Percentiles rank a stretch among this genome's conserved stretches.
These are phyloP conservation scores for Paracanthobrama guichenoti DNA, from an alignment of 2,113 vertebrate species.

Conservation along the genomic window DNA sequence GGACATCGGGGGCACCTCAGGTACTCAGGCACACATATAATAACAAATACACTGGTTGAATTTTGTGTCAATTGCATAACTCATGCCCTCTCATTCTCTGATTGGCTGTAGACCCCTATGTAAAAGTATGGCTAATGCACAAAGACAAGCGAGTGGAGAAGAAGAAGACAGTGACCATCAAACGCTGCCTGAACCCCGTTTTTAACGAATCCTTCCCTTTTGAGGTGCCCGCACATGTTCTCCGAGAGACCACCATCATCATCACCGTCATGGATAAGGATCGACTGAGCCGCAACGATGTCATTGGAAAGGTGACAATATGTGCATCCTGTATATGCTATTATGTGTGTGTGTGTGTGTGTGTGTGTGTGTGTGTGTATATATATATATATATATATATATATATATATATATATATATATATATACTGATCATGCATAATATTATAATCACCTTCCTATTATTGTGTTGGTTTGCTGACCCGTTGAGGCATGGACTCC, in stretches of 20 bases:
- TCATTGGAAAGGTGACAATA: constrained; percentile 91
- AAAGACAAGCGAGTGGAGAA: constrained; percentile 98
- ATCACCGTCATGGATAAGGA: constrained; percentile 99
- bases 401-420: no score
- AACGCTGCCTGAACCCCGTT: constrained; percentile 94
- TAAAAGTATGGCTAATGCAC: constrained; percentile 99
- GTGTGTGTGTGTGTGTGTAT: no score
- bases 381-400: no score
- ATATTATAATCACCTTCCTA: no score
- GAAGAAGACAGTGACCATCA: constrained; percentile 97
- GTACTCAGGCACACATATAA: constrained; percentile 66
- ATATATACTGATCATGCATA: no score
- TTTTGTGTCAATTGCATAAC: not conserved
- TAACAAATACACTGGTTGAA: not conserved
- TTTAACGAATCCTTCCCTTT: constrained; percentile 99
- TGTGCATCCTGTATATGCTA: no score
- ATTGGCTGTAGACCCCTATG: constrained; percentile 86
- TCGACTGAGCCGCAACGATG: constrained; percentile 94
- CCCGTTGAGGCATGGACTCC: no score
- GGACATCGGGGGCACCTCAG: constrained; percentile 99
- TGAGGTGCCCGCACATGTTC: constrained; percentile 93
- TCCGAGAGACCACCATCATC: constrained; percentile 97
- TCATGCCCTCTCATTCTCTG: not conserved
- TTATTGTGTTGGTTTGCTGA: no score
- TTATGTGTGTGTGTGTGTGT: no score